These are phyloP conservation scores for Fringilla coelebs DNA, from an alignment of 2,797 vertebrate genomes.

Conservation along the genomic window DNA sequence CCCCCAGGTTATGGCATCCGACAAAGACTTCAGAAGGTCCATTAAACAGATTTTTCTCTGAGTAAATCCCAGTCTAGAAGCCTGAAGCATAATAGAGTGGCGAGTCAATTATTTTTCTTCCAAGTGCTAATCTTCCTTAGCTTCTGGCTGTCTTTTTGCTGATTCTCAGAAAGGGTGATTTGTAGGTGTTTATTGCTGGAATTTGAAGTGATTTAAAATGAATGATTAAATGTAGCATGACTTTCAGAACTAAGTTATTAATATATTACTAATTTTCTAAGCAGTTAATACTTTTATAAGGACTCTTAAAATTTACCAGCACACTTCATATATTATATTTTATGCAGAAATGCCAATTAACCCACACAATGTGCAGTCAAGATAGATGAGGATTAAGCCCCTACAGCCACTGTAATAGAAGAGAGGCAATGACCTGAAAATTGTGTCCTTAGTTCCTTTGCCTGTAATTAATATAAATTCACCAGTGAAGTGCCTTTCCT, in stretches of 20 bases:
- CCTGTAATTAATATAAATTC: slow-evolving; percentile 15
- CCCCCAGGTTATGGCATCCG: background rate
- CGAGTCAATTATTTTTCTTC: background rate
- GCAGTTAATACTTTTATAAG: background rate
- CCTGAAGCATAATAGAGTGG: background rate
- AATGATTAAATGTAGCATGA: background rate
- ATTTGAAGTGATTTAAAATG: background rate
- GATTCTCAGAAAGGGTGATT: background rate
- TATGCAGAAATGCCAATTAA: slow-evolving; percentile 30
- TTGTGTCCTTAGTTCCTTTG: background rate
- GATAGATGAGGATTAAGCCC: slow-evolving; percentile 11
- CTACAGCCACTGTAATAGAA: background rate
- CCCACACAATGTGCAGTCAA: background rate
- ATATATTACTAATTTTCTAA: background rate
- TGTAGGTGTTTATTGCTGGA: slow-evolving; percentile 1
- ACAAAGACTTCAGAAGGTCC: background rate
- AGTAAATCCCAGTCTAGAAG: background rate
- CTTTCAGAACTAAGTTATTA: background rate
- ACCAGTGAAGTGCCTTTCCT: background rate
- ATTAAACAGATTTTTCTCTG: background rate
- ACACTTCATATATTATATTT: background rate
- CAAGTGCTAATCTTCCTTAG: background rate
- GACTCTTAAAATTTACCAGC: background rate
- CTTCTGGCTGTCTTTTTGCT: background rate
- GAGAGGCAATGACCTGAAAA: slow-evolving; percentile 41